Evolutionary conservation across 2,888 invertebrate species (phyloP).

Genomic region (Stramonita haemastoma): DNA sequence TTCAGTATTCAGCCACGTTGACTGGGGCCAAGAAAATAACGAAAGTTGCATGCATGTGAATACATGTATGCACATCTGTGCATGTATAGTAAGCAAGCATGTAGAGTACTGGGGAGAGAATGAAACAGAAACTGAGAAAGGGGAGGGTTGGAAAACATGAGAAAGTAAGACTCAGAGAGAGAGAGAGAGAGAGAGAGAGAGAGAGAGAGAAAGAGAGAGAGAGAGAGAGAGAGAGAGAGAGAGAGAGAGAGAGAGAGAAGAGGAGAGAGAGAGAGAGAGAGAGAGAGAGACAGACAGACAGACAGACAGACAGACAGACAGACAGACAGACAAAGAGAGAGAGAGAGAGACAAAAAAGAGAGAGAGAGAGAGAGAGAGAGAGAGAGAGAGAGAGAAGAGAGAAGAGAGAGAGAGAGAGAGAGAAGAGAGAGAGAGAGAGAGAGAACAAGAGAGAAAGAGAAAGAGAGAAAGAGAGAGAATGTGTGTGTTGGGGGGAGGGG

Average conservation of each 20-base stretch:
- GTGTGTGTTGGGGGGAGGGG: background rate
- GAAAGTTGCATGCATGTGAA: background rate
- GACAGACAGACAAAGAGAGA: too few species aligned
- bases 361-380: background rate
- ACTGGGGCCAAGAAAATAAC: too few species aligned
- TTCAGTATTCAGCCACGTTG: too few species aligned
- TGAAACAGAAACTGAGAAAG: background rate
- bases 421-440: background rate
- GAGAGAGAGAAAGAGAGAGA: background rate
- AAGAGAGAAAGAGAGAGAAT: background rate
- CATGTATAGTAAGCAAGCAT: too few species aligned
- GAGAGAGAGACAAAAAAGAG: background rate
- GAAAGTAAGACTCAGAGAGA: background rate
- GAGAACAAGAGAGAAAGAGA: background rate
- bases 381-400: background rate
- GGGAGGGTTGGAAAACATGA: background rate
- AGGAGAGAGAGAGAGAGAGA: constrained; percentile 5
- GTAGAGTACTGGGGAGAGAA: background rate
- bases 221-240: background rate
- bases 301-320: background rate
- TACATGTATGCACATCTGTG: background rate
- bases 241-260: background rate
- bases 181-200: background rate
- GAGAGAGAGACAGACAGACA: constrained; percentile 5
- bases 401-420: background rate